These are phyloP conservation scores for Drosophila ohnishii DNA, from an alignment of 1,140 invertebrate genomes.

Conservation along the genomic window DNA sequence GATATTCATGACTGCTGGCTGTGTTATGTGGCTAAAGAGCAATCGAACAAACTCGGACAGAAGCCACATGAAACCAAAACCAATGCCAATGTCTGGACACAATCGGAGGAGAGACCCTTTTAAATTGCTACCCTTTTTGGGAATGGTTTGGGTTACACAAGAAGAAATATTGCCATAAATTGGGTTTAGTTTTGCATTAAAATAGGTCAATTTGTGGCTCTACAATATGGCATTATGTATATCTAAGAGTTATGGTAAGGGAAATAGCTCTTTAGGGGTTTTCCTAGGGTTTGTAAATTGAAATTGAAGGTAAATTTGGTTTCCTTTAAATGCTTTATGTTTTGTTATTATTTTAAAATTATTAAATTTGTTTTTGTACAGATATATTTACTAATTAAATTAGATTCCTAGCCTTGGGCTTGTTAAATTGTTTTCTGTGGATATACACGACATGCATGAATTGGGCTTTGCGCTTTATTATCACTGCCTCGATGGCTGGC, in stretches of 20 bases:
- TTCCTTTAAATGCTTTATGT: neutral
- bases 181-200: constrained; percentile 11
- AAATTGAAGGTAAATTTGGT: neutral
- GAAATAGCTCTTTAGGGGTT: neutral
- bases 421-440: constrained; percentile 10
- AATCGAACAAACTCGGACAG: constrained; percentile 1
- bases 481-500: constrained; percentile 25
- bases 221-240: neutral
- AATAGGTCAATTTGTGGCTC: constrained; percentile 6
- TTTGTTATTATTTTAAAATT: constrained; percentile 1
- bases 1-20: constrained; percentile 35
- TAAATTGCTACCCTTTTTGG: constrained; percentile 7
- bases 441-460: constrained; percentile 28
- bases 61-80: constrained; percentile 24
- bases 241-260: neutral
- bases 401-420: neutral
- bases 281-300: neutral
- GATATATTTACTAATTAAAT: neutral
- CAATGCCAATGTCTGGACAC: constrained; percentile 41
- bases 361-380: neutral
- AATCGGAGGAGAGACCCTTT: constrained; percentile 18
- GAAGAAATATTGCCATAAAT: constrained; percentile 15
- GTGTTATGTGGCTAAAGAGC: constrained; percentile 14
- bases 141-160: constrained; percentile 2
- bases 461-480: constrained; percentile 57